Evolutionary conservation across 2,797 vertebrate species (phyloP).

Genomic region (Helarctos malayanus): DNA sequence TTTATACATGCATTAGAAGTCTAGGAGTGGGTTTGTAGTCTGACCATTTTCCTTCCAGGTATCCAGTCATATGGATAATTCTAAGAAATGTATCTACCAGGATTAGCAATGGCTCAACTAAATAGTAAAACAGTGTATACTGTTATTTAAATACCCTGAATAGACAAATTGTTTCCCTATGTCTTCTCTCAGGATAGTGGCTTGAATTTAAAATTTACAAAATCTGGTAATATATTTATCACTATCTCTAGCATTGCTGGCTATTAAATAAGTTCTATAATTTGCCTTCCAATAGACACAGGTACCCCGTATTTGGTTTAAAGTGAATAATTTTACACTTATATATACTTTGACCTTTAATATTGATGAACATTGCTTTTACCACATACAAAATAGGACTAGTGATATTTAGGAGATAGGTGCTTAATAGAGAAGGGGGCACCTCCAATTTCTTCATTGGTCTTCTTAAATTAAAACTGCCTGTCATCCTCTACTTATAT

Average conservation of each 20-base stretch:
- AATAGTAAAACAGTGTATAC: not conserved
- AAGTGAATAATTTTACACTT: not conserved
- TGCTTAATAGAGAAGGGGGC: not conserved
- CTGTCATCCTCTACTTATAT: not conserved
- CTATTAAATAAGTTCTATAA: not conserved
- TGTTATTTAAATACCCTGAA: not conserved
- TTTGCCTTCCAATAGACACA: not conserved
- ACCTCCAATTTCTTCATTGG: not conserved
- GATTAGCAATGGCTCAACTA: not conserved
- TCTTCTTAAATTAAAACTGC: conserved; percentile 34
- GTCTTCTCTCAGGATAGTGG: not conserved
- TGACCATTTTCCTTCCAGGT: not conserved
- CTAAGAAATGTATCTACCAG: not conserved
- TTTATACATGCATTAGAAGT: not conserved
- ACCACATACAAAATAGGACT: not conserved
- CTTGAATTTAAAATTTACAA: conserved; percentile 40
- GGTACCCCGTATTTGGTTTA: not conserved
- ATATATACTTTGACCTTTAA: conserved; percentile 18
- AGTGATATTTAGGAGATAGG: conserved; percentile 1
- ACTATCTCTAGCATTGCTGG: not conserved
- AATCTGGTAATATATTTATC: not conserved
- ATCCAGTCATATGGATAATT: not conserved
- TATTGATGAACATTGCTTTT: conserved; percentile 20
- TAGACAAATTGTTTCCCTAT: not conserved
- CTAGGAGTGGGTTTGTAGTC: not conserved